Base-by-base conservation (phyloP, 2,797 vertebrate genomes). In the Manis pentadactyla region DNA sequence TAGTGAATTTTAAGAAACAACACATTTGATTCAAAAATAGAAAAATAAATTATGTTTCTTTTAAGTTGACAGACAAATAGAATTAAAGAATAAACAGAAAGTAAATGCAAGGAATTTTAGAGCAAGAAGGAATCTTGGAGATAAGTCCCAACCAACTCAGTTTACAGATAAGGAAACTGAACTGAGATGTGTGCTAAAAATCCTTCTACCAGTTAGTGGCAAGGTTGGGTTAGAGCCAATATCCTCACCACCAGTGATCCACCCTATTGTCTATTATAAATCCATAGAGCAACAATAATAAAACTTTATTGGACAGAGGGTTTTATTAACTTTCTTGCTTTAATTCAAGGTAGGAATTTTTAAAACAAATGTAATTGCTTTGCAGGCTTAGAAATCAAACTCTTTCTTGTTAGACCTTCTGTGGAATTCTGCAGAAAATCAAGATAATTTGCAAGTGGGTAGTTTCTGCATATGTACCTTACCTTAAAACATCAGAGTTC, bases 361-460 rank as follows among this genome's bases (percentile, higher is more conserved):
- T 61, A 42, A 93, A 92, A 91, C 7, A 71, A 93, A 77, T 68
- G 23, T n/a, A 75, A 90, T 57, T 87, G 74, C 55, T 83, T 78
- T 29, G 0, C 21, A 91, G 53, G 18, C 42, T 92, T 64, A 86
- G 55, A 79, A 95, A 94, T 77, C 34, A 93, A 77, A 90, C 17
- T 31, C 88, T 74, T 46, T 84, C 61, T 94, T 61, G 25, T 77
- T 73, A 77, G 46, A 69, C 55, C 12, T 42, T 29, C 27, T 1
- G 25, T 31, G 55, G 42, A 64, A 64, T 75, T 53, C n/a, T 79
- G 77, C 29, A 88, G 53, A 79, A 74, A 78, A 51, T 15, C 21
- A 18, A 82, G 87, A 49, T 61, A 49, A 61, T 13, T 71, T 82
- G 51, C 66, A 87, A 64, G 46, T 46, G 21, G n/a, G 37, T 37